A percentile compares a stretch with the other conserved stretches of the same genome.
Conservation (phyloP, 2,797 vertebrate genomes). For the Mareca penelope region DNA sequence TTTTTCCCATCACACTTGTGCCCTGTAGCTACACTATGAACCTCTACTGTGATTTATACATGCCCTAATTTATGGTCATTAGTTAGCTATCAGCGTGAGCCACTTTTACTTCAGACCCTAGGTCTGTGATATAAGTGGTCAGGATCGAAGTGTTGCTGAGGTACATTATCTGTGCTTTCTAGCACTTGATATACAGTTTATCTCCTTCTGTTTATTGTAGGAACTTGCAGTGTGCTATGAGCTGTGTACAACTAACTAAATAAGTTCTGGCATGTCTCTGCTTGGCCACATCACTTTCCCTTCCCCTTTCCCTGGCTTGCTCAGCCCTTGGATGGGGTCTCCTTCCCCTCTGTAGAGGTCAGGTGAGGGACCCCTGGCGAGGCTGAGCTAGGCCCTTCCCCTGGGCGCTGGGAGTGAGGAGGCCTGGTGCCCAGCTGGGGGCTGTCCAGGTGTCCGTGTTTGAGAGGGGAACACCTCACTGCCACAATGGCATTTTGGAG, state of each 20-base stretch:
- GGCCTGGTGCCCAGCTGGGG: not conserved
- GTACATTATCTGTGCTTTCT: not conserved
- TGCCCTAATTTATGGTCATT: not conserved
- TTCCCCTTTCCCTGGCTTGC: not conserved
- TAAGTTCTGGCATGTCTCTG: not conserved
- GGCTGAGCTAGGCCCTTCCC: rapidly evolving
- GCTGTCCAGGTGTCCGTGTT: not conserved
- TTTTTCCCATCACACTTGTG: not conserved
- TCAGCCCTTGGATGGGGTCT: not conserved
- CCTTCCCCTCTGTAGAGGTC: not conserved
- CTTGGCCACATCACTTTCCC: not conserved
- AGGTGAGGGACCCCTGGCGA: not conserved
- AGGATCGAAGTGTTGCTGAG: not conserved
- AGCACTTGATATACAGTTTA: not conserved
- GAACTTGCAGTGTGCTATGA: not conserved
- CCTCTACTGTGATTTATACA: not conserved
- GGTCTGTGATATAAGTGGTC: not conserved
- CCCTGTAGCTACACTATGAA: not conserved
- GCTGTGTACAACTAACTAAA: not conserved
- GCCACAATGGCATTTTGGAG: not conserved
- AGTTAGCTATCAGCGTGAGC: not conserved
- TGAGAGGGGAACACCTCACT: not conserved
- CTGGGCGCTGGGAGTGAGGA: not conserved
- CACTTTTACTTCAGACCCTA: not conserved
- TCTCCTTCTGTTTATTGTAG: not conserved